These are phyloP conservation scores for Neoascia interrupta DNA, from an alignment of 2,888 invertebrate species.

Conservation along the genomic window DNA sequence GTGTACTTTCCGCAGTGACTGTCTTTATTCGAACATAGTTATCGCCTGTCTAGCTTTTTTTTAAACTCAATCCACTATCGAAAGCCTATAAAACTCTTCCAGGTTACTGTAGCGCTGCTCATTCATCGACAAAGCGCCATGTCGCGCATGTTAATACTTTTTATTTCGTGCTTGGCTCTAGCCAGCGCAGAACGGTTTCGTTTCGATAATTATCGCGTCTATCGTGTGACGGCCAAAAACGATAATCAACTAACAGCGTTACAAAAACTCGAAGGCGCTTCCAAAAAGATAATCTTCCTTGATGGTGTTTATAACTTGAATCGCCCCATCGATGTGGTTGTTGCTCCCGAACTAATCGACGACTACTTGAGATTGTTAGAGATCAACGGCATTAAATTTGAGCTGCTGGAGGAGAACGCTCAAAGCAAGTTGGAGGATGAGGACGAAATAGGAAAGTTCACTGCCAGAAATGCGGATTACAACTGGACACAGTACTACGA, in stretches of 20 bases:
- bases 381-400: slow-evolving; percentile 78
- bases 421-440: slow-evolving; percentile 73
- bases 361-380: slow-evolving; percentile 61
- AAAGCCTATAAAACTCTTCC: slow-evolving; percentile 10
- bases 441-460: slow-evolving; percentile 66
- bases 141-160: slow-evolving; percentile 35
- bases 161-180: slow-evolving; percentile 34
- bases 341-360: slow-evolving; percentile 66
- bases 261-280: slow-evolving; percentile 76
- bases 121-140: slow-evolving; percentile 25
- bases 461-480: slow-evolving; percentile 63
- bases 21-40: not conserved
- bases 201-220: slow-evolving; percentile 82
- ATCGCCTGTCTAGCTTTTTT: not conserved
- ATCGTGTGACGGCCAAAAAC: slow-evolving; percentile 80
- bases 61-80: not conserved
- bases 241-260: slow-evolving; percentile 80
- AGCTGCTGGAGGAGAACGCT: slow-evolving; percentile 78
- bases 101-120: not conserved
- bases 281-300: slow-evolving; percentile 79
- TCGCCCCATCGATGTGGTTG: slow-evolving; percentile 80
- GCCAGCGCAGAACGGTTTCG: slow-evolving; percentile 58
- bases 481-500: slow-evolving; percentile 75
- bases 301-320: slow-evolving; percentile 77
- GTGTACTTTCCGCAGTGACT: slow-evolving; percentile 6